Base-by-base conservation (phyloP, 2,888 invertebrate species). In the Idaea dimidiata region DNA sequence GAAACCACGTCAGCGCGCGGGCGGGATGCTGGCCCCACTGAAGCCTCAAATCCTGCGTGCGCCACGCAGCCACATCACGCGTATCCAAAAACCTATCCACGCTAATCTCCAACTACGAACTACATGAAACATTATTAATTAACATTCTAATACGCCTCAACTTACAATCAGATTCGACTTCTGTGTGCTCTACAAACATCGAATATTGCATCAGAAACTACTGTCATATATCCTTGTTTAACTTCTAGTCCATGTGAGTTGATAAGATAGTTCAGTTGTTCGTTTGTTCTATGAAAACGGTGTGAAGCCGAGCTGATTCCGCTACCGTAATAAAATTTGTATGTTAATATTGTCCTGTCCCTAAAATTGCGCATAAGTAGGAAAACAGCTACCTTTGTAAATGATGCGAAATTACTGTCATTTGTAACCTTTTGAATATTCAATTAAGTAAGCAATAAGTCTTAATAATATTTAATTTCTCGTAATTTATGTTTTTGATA, bases 11-110 rank as follows among this genome's bases (percentile, higher is more conserved):
- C 70, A 74, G 81, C 89, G 87, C 84, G 88, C 80, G 78, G 62
- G 80, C 88, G 74, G 80, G 77, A 66, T 83, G 89, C 86, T 79
- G 79, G 84, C 82, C 81, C 80, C 87, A 91, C 91, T 91, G 91
- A 43, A 43, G 43, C 75, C 75, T 76, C 69, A 72, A 68, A 70
- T 73, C 70, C 73, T 76, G 75, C 77, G 74, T 79, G 64, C 71
- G 63, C 72, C 71, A 69, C 73, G 74, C 76, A 43, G 43, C 43
- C 43, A 14, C 43, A 43, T 73, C 70, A 71, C 53, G 61, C 65
- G 54, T 65, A 72, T 68, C 68, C 68, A 71, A 24, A 24, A 24
- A 24, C 24, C 62, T 67, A 66, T 63, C 65, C 66, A 62, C 54
- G 62, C 63, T 64, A 64, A 64, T 64, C 64, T 64, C 64, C 59